Evolutionary conservation across 2,888 invertebrate genomes (phyloP).

Genomic region (Smittia aterrima): DNA sequence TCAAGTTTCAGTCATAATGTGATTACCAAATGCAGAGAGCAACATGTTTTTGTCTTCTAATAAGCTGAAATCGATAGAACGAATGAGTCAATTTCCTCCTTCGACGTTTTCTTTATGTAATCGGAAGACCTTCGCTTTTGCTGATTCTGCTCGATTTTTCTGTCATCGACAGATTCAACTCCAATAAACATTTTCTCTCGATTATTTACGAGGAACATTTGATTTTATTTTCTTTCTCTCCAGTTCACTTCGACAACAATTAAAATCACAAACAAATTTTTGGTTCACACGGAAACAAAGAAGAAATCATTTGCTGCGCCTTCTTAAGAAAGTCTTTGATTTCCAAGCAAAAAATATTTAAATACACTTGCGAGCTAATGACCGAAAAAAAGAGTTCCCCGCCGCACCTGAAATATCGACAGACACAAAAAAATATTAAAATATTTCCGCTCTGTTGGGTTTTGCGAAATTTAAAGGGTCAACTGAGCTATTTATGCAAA

Average conservation of each 20-base stretch:
- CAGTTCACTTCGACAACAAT: not conserved
- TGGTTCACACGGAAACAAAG: not conserved
- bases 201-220: not conserved
- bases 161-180: not conserved
- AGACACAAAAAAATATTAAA: slow-evolving; percentile 1
- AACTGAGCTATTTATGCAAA: not conserved
- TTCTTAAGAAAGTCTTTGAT: not conserved
- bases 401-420: not conserved
- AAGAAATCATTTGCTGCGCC: not conserved
- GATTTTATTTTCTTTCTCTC: not conserved
- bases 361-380: not conserved
- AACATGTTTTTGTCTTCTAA: not conserved
- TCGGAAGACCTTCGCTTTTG: not conserved
- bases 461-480: slow-evolving; percentile 12
- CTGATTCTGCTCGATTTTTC: not conserved
- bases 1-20: slow-evolving; percentile 1
- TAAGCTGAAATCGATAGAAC: not conserved
- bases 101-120: not conserved
- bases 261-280: not conserved
- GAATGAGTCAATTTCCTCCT: not conserved
- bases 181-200: not conserved
- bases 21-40: not conserved
- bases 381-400: not conserved
- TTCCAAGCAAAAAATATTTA: slow-evolving; percentile 1
- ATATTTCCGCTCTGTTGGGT: not conserved